A percentile compares a stretch with the other conserved stretches of the same genome.
phyloP scores from a whole-genome alignment of 2,888 invertebrate genomes.

The Melinaea marsaeus region DNA sequence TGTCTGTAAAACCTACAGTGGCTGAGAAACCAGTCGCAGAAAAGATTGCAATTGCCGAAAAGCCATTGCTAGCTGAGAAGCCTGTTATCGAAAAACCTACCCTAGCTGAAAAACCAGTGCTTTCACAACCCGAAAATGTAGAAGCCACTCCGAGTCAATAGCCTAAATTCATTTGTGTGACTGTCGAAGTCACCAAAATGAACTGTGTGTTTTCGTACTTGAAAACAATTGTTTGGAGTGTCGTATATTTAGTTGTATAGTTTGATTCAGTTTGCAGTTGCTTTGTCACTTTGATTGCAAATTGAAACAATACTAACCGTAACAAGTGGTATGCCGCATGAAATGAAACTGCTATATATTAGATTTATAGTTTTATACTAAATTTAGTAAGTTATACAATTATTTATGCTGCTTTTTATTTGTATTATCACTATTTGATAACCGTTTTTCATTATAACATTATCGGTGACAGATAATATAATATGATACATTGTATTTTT shows the following conservation, averaged over 20 bases:
- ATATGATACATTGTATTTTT: neutral
- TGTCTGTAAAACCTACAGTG: conserved; percentile 34
- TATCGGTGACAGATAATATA: neutral
- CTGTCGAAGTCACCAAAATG: conserved; percentile 49
- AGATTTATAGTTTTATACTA: conserved; percentile 10
- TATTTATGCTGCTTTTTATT: conserved; percentile 3
- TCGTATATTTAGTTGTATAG: conserved; percentile 23
- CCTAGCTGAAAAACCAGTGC: conserved; percentile 55
- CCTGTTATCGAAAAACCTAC: conserved; percentile 43
- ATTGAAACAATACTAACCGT: conserved; percentile 15
- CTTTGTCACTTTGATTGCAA: conserved; percentile 25
- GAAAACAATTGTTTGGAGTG: conserved; percentile 59
- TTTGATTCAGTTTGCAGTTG: conserved; percentile 20
- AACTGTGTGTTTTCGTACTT: conserved; percentile 68
- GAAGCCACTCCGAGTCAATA: conserved; percentile 67
- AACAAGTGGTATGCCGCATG: conserved; percentile 11
- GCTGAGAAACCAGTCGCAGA: conserved; percentile 40
- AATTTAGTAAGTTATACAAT: conserved; percentile 5
- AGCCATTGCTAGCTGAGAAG: conserved; percentile 36
- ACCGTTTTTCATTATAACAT: neutral
- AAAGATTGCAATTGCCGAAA: conserved; percentile 42
- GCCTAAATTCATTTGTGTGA: conserved; percentile 58
- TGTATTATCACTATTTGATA: neutral
- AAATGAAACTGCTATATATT: conserved; percentile 5
- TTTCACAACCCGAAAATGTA: conserved; percentile 55